A percentile compares a stretch with the other conserved stretches of the same genome.
phyloP scores from a whole-genome alignment of 2,797 vertebrate species.

The Vespertilio murinus region DNA sequence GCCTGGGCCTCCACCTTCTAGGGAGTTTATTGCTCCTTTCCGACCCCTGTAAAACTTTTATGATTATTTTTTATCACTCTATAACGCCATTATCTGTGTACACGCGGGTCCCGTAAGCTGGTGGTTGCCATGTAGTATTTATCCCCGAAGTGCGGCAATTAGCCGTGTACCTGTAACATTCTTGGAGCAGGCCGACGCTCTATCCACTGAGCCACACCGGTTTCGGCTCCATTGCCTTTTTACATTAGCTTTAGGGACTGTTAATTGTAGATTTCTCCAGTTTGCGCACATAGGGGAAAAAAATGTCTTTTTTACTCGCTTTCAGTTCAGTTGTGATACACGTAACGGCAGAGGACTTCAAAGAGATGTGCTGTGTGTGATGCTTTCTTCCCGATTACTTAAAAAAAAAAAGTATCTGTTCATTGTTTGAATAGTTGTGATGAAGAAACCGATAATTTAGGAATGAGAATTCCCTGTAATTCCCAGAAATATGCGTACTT shows the following conservation, averaged over 20 bases:
- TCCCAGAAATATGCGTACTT: background rate
- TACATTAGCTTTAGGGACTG: background rate
- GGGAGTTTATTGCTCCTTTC: background rate
- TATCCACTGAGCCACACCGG: too few species aligned
- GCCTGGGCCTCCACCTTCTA: background rate
- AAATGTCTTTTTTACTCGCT: background rate
- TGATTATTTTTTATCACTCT: background rate
- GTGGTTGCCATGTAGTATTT: background rate
- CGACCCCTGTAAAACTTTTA: background rate
- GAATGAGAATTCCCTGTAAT: constrained; percentile 20
- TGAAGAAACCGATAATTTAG: constrained; percentile 8
- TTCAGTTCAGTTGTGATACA: background rate
- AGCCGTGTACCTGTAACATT: background rate
- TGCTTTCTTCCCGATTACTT: background rate
- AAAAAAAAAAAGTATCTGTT: background rate
- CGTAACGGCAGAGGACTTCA: background rate
- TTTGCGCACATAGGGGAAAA: background rate
- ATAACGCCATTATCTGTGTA: background rate
- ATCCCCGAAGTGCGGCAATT: background rate
- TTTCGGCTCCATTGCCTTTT: background rate
- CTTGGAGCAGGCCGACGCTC: too few species aligned
- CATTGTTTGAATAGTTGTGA: constrained; percentile 20
- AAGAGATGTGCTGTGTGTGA: background rate
- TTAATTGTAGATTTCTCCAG: background rate
- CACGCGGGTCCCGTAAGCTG: background rate